Evolutionary conservation across 1,140 invertebrate genomes (phyloP).

Genomic region (Drosophila serrata): DNA sequence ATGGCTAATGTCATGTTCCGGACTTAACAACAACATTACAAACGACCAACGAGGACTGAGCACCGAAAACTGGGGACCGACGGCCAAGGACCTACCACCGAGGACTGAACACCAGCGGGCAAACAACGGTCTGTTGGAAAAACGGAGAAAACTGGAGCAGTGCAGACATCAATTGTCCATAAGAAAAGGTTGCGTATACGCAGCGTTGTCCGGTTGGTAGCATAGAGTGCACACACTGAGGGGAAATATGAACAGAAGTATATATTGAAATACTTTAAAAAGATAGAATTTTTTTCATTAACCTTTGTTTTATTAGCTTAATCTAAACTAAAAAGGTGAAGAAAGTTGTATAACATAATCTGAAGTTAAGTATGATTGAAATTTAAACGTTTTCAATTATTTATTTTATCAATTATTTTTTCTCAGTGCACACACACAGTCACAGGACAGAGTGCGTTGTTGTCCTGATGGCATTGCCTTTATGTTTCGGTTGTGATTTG

Average conservation of each 20-base stretch:
- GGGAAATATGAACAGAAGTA: background rate
- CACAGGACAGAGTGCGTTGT: constrained; percentile 36
- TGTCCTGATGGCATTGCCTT: constrained; percentile 57
- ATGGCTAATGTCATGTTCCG: constrained; percentile 84
- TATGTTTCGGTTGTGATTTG: constrained; percentile 82
- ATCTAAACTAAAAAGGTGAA: background rate
- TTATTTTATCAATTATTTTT: background rate
- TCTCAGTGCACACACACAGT: constrained; percentile 19
- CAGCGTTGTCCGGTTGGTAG: constrained; percentile 56
- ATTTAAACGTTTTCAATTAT: background rate
- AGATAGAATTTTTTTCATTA: no score
- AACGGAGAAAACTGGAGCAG: constrained; percentile 57
- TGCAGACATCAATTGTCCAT: constrained; percentile 81
- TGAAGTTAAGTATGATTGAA: background rate
- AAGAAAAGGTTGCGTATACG: constrained; percentile 84
- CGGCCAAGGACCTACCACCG: constrained; percentile 4
- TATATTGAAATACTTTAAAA: no score
- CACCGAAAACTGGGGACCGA: constrained; percentile 19
- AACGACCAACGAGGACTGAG: constrained; percentile 56
- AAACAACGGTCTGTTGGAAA: constrained; percentile 55
- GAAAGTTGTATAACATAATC: background rate
- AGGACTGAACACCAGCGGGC: constrained; percentile 49
- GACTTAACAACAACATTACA: constrained; percentile 83
- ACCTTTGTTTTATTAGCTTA: no score
- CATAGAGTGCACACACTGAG: constrained; percentile 56